A percentile compares a stretch with the other conserved stretches of the same genome.
phyloP scores from a whole-genome alignment of 2,113 vertebrate genomes.

The Antechinus stuartii region DNA sequence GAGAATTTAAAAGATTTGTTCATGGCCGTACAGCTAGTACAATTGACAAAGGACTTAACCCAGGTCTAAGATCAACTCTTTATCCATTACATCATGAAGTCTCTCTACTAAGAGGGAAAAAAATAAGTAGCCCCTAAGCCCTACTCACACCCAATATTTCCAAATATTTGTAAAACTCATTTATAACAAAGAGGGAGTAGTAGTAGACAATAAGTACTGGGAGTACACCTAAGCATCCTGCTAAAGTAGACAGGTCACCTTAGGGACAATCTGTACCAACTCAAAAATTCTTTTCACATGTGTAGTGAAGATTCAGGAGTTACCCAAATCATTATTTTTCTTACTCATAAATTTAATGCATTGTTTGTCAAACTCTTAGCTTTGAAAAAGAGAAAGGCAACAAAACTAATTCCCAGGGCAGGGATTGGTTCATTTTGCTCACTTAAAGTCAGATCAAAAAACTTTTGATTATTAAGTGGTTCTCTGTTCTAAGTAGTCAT shows the following conservation, averaged over 20 bases:
- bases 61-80: not conserved
- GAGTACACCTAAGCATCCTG: too few species aligned
- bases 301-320: too few species aligned
- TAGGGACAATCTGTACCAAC: too few species aligned
- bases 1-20: not conserved
- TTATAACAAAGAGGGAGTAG: too few species aligned
- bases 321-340: too few species aligned
- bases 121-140: not conserved
- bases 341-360: too few species aligned
- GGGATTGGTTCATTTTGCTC: not conserved
- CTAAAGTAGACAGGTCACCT: too few species aligned
- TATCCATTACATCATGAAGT: not conserved
- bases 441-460: not conserved
- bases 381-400: not conserved
- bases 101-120: not conserved
- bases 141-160: not conserved
- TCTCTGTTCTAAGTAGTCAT: not conserved
- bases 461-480: not conserved
- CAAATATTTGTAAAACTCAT: not conserved
- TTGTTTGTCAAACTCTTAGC: not conserved
- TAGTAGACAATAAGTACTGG: too few species aligned
- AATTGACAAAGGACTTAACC: not conserved
- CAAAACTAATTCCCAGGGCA: not conserved
- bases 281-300: too few species aligned
- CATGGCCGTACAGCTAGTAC: not conserved